Evolutionary conservation across 1,140 invertebrate species (phyloP).

Genomic region (Drosophila paulistorum): DNA sequence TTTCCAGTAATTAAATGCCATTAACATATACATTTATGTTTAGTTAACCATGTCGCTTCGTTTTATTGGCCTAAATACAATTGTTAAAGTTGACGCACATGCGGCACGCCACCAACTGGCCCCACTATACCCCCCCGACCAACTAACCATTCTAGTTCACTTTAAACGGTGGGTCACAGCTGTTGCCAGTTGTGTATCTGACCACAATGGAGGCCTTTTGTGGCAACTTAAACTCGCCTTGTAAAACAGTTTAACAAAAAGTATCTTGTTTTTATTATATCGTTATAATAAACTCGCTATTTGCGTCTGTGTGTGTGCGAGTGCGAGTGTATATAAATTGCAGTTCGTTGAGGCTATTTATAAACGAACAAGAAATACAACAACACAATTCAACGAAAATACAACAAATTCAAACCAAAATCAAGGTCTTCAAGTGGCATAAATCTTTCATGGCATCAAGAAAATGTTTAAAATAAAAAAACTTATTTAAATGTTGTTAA

Average conservation of each 20-base stretch:
- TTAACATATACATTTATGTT: slow-evolving; percentile 48
- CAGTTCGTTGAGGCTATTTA: slow-evolving; percentile 62
- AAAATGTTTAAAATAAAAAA: slow-evolving; percentile 16
- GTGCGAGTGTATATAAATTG: slow-evolving; percentile 54
- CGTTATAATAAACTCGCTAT: slow-evolving; percentile 25
- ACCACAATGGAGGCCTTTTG: slow-evolving; percentile 53
- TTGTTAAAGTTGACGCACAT: slow-evolving; percentile 54
- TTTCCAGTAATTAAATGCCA: slow-evolving; percentile 57
- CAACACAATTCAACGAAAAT: slow-evolving; percentile 31
- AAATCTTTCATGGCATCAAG: slow-evolving; percentile 60
- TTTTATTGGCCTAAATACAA: slow-evolving; percentile 74
- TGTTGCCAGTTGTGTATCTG: slow-evolving; percentile 20
- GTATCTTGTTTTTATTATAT: slow-evolving; percentile 58
- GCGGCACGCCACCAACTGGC: slow-evolving; percentile 41
- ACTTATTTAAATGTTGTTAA: slow-evolving; percentile 10
- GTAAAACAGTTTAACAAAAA: slow-evolving; percentile 64
- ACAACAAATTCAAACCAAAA: slow-evolving; percentile 43
- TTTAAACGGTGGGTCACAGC: slow-evolving; percentile 52
- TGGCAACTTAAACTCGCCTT: slow-evolving; percentile 42
- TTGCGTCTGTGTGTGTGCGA: slow-evolving; percentile 52
- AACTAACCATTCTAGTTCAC: neutral
- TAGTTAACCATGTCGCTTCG: slow-evolving; percentile 55
- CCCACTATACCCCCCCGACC: slow-evolving; percentile 11
- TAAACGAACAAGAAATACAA: slow-evolving; percentile 42
- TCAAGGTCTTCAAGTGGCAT: slow-evolving; percentile 67